Base-by-base conservation (phyloP, 1,140 invertebrate genomes). In the Ganaspis sp. region DNA sequence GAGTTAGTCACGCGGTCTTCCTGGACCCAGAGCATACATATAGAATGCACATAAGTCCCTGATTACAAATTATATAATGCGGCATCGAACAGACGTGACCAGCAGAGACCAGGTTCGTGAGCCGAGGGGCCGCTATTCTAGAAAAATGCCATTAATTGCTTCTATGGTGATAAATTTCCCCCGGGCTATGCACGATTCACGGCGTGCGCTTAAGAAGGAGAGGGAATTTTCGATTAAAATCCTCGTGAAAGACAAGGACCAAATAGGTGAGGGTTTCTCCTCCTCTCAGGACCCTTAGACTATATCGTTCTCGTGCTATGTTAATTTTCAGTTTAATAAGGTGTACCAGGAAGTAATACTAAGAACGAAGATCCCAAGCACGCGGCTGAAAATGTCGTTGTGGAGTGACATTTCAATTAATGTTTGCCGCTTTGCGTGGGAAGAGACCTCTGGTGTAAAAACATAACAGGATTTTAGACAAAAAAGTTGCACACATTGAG, bases 101-200 rank as follows among this genome's bases (percentile, higher is more conserved):
- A 86, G 81, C 84, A 74, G 85, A 73, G 87, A 87, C 83, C 84
- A 80, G 75, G 84, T 83, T 89, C 88, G 87, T 88, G 88, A 89
- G 86, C 77, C 78, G 70, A 83, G 85, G 80, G 84, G 84, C 84
- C 84, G 84, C 82, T 73, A 75, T 70, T 72, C 74, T 64, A 84
- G 83, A 89, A 89, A 90, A 89, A 89, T 90, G 80, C 81, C 87
- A 90, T 90, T 90, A 90, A 90, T 90, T 90, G 88, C 88, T 90
- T 89, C 88, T 87, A 89, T 87, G 86, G 87, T 89, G 88, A 90
- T 90, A 90, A 90, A 90, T 90, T 88, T 89, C 87, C 88, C 87
- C 83, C 82, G 87, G 87, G 88, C 88, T 78, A 79, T 88, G 86
- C 87, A 90, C 87, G 88, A 89, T 85, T 86, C 85, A 54, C 72